phyloP scores from a whole-genome alignment of 2,113 vertebrate species.

The Pithys albifrons region DNA sequence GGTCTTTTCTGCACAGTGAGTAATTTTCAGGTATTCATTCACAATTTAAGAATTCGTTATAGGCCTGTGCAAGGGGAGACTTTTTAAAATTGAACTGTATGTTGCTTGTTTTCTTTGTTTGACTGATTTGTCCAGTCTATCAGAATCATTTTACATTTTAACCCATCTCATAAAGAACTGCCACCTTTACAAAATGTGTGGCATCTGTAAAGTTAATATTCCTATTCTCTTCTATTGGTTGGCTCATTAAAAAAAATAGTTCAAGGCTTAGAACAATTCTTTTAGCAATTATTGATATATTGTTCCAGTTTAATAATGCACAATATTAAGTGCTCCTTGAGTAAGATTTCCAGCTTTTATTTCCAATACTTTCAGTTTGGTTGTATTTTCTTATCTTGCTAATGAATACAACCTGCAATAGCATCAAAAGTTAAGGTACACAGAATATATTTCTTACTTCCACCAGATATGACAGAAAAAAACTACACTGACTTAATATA shows the following conservation, averaged over 20 bases:
- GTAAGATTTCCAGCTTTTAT: not conserved
- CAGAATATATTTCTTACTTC: rapidly evolving
- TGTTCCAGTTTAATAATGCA: not conserved
- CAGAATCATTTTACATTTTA: not conserved
- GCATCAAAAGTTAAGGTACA: not conserved
- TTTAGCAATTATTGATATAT: not conserved
- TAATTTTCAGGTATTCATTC: not conserved
- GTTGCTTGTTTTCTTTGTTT: not conserved
- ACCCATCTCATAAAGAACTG: not conserved
- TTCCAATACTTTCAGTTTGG: not conserved
- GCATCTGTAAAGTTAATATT: not conserved
- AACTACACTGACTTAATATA: not conserved
- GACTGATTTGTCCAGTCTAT: not conserved
- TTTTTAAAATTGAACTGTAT: not conserved
- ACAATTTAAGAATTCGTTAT: not conserved
- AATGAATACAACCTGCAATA: not conserved
- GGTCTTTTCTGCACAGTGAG: not conserved
- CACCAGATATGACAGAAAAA: not conserved
- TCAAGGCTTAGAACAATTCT: not conserved
- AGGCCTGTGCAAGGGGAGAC: rapidly evolving
- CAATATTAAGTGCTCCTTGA: not conserved
- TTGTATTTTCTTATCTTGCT: not conserved
- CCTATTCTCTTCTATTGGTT: not conserved
- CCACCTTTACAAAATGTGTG: not conserved
- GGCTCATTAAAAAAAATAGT: not conserved